Conservation (phyloP, 2,797 vertebrate genomes). For the Scyliorhinus canicula region DNA sequence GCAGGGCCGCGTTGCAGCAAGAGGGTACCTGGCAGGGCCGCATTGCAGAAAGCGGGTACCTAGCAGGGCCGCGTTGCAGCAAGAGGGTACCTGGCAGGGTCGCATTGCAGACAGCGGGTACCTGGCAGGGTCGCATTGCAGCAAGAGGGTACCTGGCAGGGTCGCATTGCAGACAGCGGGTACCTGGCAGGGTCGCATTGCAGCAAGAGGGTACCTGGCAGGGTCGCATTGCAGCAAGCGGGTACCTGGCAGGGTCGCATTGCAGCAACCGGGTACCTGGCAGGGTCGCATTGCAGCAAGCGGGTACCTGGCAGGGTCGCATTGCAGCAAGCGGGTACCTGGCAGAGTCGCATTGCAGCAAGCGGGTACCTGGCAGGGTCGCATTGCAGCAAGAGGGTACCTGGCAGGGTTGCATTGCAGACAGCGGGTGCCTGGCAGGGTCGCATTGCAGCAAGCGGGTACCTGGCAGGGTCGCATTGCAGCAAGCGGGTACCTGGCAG, state of each 20-base stretch:
- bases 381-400: too few relatives aligned
- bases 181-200: background rate
- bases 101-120: background rate
- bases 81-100: background rate
- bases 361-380: too few relatives aligned
- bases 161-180: background rate
- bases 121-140: background rate
- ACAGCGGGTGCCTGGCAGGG: background rate
- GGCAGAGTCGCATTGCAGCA: too few relatives aligned
- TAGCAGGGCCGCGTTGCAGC: background rate
- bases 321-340: too few relatives aligned
- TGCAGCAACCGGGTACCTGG: too few relatives aligned
- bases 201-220: background rate
- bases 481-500: background rate
- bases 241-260: background rate
- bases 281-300: background rate
- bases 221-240: background rate
- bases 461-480: background rate
- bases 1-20: background rate
- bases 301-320: too few relatives aligned
- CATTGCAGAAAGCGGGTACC: too few relatives aligned
- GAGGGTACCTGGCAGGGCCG: background rate
- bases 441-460: background rate
- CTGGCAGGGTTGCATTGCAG: background rate
- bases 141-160: background rate